Conservation (phyloP, 37 sponge, comb jelly and placozoan species). For the Hexactinellida sp. region DNA sequence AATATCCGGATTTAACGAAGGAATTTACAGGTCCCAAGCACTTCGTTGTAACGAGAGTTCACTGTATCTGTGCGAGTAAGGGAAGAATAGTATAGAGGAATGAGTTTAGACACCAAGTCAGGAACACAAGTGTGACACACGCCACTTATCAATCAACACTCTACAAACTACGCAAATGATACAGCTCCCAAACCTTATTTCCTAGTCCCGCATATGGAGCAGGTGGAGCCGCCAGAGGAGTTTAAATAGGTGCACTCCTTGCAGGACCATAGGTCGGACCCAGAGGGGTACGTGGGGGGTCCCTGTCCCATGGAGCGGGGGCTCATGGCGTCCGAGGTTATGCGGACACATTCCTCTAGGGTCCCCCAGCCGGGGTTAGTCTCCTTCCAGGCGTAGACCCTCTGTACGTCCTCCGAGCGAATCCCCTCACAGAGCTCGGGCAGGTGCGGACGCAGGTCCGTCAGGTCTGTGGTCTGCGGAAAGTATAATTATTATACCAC, state of each 20-base stretch:
- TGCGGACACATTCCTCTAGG: slow-evolving; percentile 30
- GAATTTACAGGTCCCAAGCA: no score
- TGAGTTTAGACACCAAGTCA: no score
- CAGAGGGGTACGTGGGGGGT: not conserved
- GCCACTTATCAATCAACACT: not conserved
- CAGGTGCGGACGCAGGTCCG: slow-evolving; percentile 29
- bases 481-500: no score
- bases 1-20: no score
- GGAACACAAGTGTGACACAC: not conserved
- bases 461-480: not conserved
- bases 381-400: slow-evolving; percentile 36
- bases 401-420: not conserved
- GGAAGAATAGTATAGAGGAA: no score
- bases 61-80: no score
- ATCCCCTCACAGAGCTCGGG: slow-evolving; percentile 42
- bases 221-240: not conserved
- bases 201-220: slow-evolving; percentile 1
- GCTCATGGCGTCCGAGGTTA: not conserved
- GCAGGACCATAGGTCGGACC: not conserved
- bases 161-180: not conserved
- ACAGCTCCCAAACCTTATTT: not conserved
- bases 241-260: not conserved
- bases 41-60: no score
- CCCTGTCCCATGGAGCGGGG: not conserved
- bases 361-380: slow-evolving; percentile 40